phyloP scores from a whole-genome alignment of 2,113 vertebrate genomes.

The Scomber scombrus region DNA sequence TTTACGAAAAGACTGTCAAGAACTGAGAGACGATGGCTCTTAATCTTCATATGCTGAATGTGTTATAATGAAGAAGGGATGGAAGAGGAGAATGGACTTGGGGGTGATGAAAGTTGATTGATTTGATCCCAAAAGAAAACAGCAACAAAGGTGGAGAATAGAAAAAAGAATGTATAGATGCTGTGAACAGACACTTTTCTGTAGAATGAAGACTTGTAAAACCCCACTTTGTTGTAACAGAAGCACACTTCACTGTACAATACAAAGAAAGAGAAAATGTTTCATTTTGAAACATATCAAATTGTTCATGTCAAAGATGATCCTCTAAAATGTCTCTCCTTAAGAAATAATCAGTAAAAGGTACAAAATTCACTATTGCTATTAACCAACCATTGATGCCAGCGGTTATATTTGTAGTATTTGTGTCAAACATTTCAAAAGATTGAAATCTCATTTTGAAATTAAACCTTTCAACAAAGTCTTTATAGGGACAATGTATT shows the following conservation, averaged over 20 bases:
- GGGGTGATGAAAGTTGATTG: neutral
- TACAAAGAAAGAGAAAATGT: constrained; percentile 4
- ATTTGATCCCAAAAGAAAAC: constrained; percentile 5
- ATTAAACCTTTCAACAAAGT: constrained; percentile 31
- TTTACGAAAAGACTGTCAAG: constrained; percentile 27
- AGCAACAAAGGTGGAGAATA: neutral
- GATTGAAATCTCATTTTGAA: constrained; percentile 15
- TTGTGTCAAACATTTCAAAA: neutral
- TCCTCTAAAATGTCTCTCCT: neutral
- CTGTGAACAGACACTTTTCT: constrained; percentile 41
- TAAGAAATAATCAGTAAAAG: neutral
- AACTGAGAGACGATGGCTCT: neutral
- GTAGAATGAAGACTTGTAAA: constrained; percentile 20
- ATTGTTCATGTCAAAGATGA: neutral
- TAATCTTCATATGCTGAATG: constrained; percentile 30
- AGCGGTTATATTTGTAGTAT: no score
- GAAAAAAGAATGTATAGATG: constrained; percentile 53
- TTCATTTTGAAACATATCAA: constrained; percentile 29
- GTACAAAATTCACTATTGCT: neutral
- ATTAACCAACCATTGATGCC: neutral
- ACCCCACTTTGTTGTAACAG: constrained; percentile 29
- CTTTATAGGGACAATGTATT: neutral
- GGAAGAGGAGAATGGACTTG: neutral
- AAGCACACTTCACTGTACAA: constrained; percentile 12
- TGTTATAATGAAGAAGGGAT: constrained; percentile 31